Percentiles rank a stretch among this genome's conserved stretches.
Conservation (phyloP, 2,113 vertebrate species). For the Hystrix brachyura region DNA sequence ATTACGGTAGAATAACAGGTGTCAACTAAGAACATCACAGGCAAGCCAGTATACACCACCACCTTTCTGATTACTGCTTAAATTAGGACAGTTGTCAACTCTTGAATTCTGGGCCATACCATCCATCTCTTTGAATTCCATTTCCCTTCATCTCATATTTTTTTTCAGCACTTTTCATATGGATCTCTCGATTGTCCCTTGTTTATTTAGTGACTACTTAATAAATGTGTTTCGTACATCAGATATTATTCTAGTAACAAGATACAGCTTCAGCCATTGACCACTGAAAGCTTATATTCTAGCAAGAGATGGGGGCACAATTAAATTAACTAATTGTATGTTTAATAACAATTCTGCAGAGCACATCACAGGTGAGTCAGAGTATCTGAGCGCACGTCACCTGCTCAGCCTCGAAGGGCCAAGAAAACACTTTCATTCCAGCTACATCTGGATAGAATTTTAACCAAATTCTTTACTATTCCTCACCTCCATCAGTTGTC, state of each 20-base stretch:
- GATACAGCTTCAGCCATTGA: neutral
- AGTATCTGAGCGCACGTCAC: neutral
- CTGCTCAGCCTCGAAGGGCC: neutral
- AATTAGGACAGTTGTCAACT: neutral
- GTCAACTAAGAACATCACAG: neutral
- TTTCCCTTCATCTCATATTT: neutral
- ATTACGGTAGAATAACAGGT: neutral
- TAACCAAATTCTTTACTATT: neutral
- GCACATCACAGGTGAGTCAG: neutral
- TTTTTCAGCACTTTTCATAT: neutral
- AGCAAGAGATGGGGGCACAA: neutral
- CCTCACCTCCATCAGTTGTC: neutral
- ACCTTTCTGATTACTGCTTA: neutral
- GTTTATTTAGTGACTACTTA: neutral
- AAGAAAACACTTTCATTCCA: neutral
- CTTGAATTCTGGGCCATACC: neutral
- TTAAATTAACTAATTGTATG: neutral
- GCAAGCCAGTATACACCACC: neutral
- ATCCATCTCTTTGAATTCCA: neutral
- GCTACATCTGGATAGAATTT: neutral
- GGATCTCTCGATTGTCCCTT: neutral
- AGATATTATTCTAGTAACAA: neutral
- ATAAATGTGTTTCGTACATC: neutral
- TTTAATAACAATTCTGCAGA: constrained; percentile 11
- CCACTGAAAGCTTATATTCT: neutral